phyloP scores from a whole-genome alignment of 2,113 vertebrate species.

The Sigmodon hispidus region DNA sequence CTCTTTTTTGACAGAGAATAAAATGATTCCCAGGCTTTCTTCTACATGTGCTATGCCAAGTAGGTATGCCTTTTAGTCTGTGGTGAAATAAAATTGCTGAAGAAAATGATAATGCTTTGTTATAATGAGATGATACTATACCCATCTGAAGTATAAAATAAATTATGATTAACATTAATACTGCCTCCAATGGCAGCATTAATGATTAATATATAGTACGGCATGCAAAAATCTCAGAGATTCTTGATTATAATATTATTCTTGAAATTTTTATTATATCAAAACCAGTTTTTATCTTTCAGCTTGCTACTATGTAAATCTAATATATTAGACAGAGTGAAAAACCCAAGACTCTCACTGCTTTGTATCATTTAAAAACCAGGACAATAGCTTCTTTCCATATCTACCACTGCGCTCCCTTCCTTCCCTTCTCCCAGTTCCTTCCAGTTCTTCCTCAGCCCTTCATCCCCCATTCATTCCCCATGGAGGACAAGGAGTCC shows the following conservation, averaged over 20 bases:
- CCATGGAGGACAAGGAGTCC: no score
- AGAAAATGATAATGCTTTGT: not conserved
- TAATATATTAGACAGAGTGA: not conserved
- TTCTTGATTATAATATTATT: not conserved
- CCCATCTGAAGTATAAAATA: conserved; percentile 23
- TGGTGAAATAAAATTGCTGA: conserved; percentile 20
- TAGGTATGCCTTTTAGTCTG: not conserved
- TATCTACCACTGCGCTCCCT: no score
- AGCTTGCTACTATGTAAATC: not conserved
- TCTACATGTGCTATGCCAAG: not conserved
- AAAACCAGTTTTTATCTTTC: not conserved
- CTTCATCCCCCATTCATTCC: no score
- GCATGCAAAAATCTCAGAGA: not conserved
- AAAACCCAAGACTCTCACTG: not conserved
- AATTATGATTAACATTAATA: conserved; percentile 20
- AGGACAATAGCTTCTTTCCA: not conserved
- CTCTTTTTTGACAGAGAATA: not conserved
- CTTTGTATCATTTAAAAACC: not conserved
- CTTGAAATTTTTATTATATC: not conserved
- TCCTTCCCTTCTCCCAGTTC: no score
- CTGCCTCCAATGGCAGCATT: not conserved
- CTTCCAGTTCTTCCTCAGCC: no score
- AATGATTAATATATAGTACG: not conserved
- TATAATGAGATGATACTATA: not conserved
- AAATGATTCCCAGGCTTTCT: not conserved